Percentiles rank a stretch among this genome's conserved stretches.
Conservation (phyloP, 2,113 vertebrate species). For the Hemichromis elongatus region DNA sequence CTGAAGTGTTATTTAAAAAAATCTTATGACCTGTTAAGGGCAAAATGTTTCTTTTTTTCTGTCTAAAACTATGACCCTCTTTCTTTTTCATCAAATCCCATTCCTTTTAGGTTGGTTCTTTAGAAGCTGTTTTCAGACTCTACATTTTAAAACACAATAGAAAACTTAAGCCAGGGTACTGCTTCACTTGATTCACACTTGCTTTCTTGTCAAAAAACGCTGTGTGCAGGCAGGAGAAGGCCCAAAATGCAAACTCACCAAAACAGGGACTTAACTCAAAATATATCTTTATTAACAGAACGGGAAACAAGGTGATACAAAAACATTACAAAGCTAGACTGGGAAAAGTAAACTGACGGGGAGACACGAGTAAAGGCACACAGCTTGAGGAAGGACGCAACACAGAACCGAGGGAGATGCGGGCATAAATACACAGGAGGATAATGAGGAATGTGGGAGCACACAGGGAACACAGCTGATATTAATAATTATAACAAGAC, state of each 20-base stretch:
- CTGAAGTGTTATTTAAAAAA: not conserved
- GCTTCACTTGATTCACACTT: not conserved
- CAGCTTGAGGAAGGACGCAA: not conserved
- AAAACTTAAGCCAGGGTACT: rapidly evolving
- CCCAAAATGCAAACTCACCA: no score
- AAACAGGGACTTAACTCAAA: no score
- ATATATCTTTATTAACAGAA: no score
- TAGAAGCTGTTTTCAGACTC: not conserved
- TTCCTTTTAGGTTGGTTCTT: not conserved
- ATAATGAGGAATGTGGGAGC: not conserved
- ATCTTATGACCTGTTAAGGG: not conserved
- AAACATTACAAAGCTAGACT: no score
- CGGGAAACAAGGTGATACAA: no score
- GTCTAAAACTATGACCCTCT: not conserved
- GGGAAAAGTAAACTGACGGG: no score
- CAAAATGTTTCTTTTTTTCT: not conserved
- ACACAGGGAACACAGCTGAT: not conserved
- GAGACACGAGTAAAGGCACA: not conserved
- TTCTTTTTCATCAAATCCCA: not conserved
- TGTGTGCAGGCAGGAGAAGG: no score
- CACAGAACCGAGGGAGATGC: not conserved
- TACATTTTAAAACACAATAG: not conserved
- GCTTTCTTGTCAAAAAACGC: no score
- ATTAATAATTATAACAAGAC: no score
- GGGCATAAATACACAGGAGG: not conserved